A percentile compares a stretch with the other conserved stretches of the same genome.
phyloP scores from a whole-genome alignment of 2,888 invertebrate species.

The Pseudanteris insignis region DNA sequence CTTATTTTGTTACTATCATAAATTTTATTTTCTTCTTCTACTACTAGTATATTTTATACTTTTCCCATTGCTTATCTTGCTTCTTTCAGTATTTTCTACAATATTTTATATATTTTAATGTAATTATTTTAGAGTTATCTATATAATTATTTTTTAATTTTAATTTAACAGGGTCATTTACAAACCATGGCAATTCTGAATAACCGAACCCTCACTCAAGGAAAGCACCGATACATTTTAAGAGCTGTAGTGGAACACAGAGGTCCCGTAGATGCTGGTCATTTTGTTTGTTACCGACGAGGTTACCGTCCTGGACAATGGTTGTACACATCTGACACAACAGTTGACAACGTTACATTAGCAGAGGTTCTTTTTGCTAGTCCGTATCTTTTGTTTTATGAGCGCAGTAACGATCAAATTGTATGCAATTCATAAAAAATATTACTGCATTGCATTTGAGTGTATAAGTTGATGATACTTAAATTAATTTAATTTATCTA shows the following conservation, averaged over 20 bases:
- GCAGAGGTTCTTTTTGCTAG: constrained; percentile 84
- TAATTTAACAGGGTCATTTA: constrained; percentile 63
- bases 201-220: constrained; percentile 61
- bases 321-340: constrained; percentile 70
- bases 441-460: too few species aligned
- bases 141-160: too few species aligned
- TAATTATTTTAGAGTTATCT: too few species aligned
- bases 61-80: too few species aligned
- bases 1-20: too few species aligned
- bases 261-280: constrained; percentile 89
- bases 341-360: constrained; percentile 82
- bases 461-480: neutral
- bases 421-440: constrained; percentile 25
- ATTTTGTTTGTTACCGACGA: constrained; percentile 92
- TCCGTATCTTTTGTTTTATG: constrained; percentile 95
- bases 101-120: too few species aligned
- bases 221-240: constrained; percentile 77
- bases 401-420: constrained; percentile 66
- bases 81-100: too few species aligned
- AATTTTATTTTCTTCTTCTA: too few species aligned
- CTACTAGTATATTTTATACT: too few species aligned
- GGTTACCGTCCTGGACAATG: constrained; percentile 73
- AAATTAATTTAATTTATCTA: too few species aligned
- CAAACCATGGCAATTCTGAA: constrained; percentile 67
- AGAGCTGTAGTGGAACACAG: constrained; percentile 89